A percentile compares a stretch with the other conserved stretches of the same genome.
Evolutionary conservation across 2,888 invertebrate genomes (phyloP).

Genomic region (Phorcus lineatus): DNA sequence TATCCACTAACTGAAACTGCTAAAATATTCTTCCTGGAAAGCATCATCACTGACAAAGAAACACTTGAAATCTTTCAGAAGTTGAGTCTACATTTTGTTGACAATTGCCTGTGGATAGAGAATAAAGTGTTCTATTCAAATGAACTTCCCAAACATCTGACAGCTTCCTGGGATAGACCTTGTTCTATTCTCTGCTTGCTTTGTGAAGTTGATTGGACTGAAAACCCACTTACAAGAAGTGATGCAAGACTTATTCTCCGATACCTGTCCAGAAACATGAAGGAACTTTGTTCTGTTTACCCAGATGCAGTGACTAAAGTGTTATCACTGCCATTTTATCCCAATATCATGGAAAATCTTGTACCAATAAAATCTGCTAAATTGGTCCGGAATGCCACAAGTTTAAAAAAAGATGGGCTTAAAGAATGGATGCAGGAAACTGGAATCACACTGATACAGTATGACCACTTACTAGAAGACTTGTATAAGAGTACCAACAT

Average conservation of each 20-base stretch:
- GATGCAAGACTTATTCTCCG: neutral
- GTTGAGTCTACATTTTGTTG: neutral
- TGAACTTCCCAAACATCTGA: neutral
- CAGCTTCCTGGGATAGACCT: neutral
- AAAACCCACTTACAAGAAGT: neutral
- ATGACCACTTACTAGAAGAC: no score
- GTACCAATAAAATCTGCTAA: neutral
- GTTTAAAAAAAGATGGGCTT: no score
- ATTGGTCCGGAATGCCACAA: neutral
- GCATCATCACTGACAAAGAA: neutral
- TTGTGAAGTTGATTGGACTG: neutral
- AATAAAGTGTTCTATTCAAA: neutral
- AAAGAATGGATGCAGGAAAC: no score
- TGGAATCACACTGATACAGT: no score
- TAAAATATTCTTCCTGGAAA: neutral
- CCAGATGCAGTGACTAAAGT: neutral
- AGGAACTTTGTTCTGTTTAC: neutral
- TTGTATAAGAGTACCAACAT: no score
- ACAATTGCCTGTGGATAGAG: neutral
- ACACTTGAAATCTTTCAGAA: neutral
- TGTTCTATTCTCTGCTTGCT: neutral
- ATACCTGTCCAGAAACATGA: constrained; percentile 26
- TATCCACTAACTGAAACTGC: neutral
- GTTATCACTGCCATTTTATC: neutral
- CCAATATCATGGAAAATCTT: neutral